Conservation (phyloP, 2,888 invertebrate species). For the Oxyteleia sp. region DNA sequence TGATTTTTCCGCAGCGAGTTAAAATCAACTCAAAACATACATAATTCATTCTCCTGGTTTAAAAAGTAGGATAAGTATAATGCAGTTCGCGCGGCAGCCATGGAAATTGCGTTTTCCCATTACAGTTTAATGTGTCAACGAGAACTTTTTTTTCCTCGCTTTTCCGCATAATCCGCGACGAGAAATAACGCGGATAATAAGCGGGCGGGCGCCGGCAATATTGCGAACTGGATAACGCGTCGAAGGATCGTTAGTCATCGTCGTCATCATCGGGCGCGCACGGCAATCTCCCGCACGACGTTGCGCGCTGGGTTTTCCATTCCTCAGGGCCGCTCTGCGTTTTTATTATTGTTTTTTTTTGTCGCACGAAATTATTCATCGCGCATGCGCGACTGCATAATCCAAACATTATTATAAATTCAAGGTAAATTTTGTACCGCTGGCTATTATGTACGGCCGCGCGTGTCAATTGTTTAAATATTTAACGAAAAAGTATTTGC, state of each 20-base stretch:
- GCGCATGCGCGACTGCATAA: slow-evolving; percentile 7
- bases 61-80: neutral
- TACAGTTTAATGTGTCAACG: slow-evolving; percentile 25
- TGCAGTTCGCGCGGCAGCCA: neutral
- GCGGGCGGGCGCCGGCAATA: slow-evolving; percentile 17
- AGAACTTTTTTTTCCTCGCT: slow-evolving; percentile 10
- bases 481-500: slow-evolving; percentile 11
- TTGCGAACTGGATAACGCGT: slow-evolving; percentile 1
- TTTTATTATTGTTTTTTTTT: slow-evolving; percentile 23
- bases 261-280: slow-evolving; percentile 14
- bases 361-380: slow-evolving; percentile 28
- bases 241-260: slow-evolving; percentile 27
- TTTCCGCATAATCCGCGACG: slow-evolving; percentile 17
- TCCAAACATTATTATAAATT: slow-evolving; percentile 29
- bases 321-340: slow-evolving; percentile 31
- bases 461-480: slow-evolving; percentile 35
- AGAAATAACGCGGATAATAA: slow-evolving; percentile 39
- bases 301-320: slow-evolving; percentile 22
- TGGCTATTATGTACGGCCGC: neutral
- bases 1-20: too few species aligned
- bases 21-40: slow-evolving; percentile 5
- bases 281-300: slow-evolving; percentile 29
- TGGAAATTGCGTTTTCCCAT: slow-evolving; percentile 11
- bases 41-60: slow-evolving; percentile 3
- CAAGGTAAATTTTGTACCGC: slow-evolving; percentile 25